phyloP scores from a whole-genome alignment of 2,113 vertebrate species.

The Stomatorhinus ivindoensis region DNA sequence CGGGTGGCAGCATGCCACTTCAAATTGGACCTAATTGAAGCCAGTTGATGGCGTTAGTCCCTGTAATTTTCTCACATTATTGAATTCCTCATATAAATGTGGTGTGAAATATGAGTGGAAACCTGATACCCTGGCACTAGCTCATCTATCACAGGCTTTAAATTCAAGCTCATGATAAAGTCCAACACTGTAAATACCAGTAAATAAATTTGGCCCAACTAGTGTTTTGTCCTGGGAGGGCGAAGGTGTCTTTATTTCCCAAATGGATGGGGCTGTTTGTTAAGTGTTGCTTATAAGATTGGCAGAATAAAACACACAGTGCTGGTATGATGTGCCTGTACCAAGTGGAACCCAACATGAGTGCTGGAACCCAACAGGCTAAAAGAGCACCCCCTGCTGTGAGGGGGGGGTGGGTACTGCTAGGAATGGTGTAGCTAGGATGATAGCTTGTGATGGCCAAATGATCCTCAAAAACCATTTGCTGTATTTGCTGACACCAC shows the following conservation, averaged over 20 bases:
- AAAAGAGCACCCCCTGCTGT: background rate
- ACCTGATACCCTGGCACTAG: background rate
- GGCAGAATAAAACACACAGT: background rate
- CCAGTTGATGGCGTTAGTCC: background rate
- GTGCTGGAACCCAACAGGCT: background rate
- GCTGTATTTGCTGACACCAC: too few species aligned
- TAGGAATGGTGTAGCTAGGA: background rate
- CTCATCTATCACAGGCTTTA: background rate
- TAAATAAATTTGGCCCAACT: background rate
- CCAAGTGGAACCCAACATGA: background rate
- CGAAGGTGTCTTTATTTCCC: background rate
- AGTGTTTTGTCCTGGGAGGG: background rate
- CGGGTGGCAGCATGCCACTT: background rate
- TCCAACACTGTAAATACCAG: background rate
- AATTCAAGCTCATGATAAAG: background rate
- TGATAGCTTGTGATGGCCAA: too few species aligned
- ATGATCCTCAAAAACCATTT: too few species aligned
- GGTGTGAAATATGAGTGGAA: background rate
- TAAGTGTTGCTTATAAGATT: background rate
- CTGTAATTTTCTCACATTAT: conserved; percentile 1
- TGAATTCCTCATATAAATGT: background rate
- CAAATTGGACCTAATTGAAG: background rate
- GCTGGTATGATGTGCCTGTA: background rate
- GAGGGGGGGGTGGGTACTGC: background rate
- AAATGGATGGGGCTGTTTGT: background rate